phyloP scores from a whole-genome alignment of 2,113 vertebrate species.

The Anser cygnoides region DNA sequence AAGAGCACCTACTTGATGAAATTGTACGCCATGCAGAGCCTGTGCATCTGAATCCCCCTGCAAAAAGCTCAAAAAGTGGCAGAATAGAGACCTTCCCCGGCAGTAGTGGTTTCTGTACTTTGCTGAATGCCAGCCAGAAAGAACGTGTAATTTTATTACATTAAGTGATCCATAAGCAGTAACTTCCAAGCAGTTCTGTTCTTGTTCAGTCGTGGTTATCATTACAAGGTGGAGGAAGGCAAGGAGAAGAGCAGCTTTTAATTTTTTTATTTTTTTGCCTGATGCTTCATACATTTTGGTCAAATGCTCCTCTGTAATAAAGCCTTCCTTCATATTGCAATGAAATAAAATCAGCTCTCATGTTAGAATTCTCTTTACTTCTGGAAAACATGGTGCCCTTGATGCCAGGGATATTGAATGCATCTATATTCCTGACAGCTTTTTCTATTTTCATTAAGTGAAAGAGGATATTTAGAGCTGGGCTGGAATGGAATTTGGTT shows the following conservation, averaged over 20 bases:
- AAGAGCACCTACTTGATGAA: background rate
- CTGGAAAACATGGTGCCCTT: background rate
- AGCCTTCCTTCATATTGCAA: background rate
- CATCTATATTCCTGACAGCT: slow-evolving; percentile 62
- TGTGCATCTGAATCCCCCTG: fast-evolving
- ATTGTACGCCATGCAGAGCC: fast-evolving
- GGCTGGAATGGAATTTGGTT: background rate
- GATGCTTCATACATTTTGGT: background rate
- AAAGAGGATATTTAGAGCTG: background rate
- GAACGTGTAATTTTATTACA: background rate
- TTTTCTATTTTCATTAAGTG: background rate
- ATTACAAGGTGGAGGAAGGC: fast-evolving
- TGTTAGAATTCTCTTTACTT: background rate
- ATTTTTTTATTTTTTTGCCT: background rate
- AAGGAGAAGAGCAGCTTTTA: background rate
- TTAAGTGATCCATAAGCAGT: background rate
- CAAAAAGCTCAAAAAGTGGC: fast-evolving
- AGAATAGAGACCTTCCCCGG: background rate
- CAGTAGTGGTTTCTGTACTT: background rate
- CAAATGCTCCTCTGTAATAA: background rate
- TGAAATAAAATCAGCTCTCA: background rate
- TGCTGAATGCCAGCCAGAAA: fast-evolving
- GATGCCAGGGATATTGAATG: slow-evolving; percentile 10
- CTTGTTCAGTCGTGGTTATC: fast-evolving
- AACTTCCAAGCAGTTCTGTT: background rate